Evolutionary conservation across 2,888 invertebrate genomes (phyloP), one percentile per base, ranked within the genome.

Genomic region (Vannuccia rotundouncinata): DNA sequence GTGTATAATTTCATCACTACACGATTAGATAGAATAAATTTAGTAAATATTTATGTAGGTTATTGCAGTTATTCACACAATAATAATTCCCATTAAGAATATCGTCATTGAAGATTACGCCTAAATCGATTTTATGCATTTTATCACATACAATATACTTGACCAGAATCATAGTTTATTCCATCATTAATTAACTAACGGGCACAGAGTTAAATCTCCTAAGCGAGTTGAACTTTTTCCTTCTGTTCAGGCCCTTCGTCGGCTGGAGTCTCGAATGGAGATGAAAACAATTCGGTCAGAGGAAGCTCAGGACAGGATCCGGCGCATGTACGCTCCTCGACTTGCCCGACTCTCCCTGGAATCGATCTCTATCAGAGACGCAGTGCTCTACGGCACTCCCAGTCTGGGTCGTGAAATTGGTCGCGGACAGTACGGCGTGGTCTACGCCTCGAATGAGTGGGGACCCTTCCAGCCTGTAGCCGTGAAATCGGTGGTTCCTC

Each of bases 341-440:
- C 91, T 94, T 81, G 94, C 95, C 0, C 91, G 93, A 60, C 89
- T 94, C 13, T 93, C 93, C 0, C 89, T 95, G 29, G 94, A 94
- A 86, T 93, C 93, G 82, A 93, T 93, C 0, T 94, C 94, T 0
- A 91, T 94, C 86, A 92, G 92, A 82, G 94, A 94, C 86, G 89
- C 92, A 80, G 90, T 94, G 0, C 90, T 92, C 84, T 92, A 92
- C 86, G 94, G 94, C 81, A 89, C 90, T 89, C 90, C 90, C 0
- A 85, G 87, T 79, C 86, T 90, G 83, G 90, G 90, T 1, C 85
- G 88, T 73, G 90, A 90, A 85, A 87, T 90, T 77, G 90, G 91
- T 0, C 90, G 94, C 74, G 95, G 95, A 0, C 94, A 95, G 85
- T 95, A 94, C 88, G 95, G 94, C 0, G 94, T 95, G 59, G 94